Evolutionary conservation across 2,888 invertebrate genomes (phyloP).

Genomic region (Oligia latruncula): DNA sequence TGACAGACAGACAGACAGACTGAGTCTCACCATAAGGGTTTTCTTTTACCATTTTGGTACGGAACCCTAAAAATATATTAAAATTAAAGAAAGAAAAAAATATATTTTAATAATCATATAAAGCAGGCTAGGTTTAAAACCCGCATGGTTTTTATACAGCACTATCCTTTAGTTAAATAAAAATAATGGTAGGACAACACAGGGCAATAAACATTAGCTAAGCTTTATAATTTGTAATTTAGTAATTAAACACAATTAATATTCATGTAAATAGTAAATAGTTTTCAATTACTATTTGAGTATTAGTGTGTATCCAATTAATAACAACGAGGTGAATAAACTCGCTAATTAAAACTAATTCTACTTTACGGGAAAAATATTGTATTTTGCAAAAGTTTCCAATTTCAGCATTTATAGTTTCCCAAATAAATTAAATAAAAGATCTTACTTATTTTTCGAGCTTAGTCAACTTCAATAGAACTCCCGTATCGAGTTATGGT

Average conservation of each 20-base stretch:
- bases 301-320: not conserved
- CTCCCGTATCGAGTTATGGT: no score
- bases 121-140: not conserved
- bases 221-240: not conserved
- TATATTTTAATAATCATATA: no score
- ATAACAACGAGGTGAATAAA: not conserved
- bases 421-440: not conserved
- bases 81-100: no score
- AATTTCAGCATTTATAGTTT: not conserved
- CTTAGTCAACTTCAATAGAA: no score
- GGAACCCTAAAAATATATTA: no score
- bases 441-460: not conserved
- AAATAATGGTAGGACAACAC: not conserved
- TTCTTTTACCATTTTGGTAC: no score
- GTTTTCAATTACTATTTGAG: conserved; percentile 1
- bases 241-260: not conserved
- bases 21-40: no score
- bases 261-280: conserved; percentile 3
- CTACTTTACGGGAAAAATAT: not conserved
- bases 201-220: not conserved
- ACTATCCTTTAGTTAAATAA: not conserved
- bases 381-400: not conserved
- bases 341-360: not conserved
- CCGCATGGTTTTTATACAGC: not conserved
- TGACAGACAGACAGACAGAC: no score